phyloP scores from a whole-genome alignment of 2,888 invertebrate genomes.

The Epirrhoe alternata region DNA sequence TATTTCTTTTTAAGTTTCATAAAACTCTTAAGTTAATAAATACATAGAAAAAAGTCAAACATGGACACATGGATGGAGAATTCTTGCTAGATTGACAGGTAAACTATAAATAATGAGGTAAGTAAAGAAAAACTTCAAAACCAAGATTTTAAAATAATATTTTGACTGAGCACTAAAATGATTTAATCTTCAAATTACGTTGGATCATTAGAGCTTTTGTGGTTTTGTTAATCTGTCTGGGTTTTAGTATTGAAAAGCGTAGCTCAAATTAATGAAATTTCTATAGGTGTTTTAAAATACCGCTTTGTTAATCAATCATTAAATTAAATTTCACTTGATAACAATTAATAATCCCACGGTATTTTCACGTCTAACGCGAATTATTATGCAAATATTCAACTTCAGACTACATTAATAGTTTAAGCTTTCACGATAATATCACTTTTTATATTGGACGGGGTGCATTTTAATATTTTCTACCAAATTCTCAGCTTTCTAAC shows the following conservation, averaged over 20 bases:
- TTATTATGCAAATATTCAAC: neutral
- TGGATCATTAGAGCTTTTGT: neutral
- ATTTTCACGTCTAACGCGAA: neutral
- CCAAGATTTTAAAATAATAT: neutral
- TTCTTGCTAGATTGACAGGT: too few species aligned
- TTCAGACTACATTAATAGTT: too few species aligned
- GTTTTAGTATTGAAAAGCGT: slow-evolving; percentile 6
- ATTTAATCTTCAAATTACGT: neutral
- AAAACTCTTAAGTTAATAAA: too few species aligned
- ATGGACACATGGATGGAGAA: too few species aligned
- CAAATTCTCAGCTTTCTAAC: too few species aligned
- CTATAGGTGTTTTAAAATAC: neutral
- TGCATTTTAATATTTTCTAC: too few species aligned
- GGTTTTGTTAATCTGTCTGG: slow-evolving; percentile 10
- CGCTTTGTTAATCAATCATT: neutral
- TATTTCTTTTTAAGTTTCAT: too few species aligned
- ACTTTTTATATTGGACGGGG: too few species aligned
- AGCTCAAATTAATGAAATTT: neutral
- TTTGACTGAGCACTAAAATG: neutral
- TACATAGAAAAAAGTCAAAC: too few species aligned
- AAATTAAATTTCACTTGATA: neutral
- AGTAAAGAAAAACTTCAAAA: too few species aligned
- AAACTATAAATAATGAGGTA: too few species aligned
- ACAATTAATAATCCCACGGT: neutral
- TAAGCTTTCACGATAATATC: too few species aligned